Evolutionary conservation across 2,113 vertebrate genomes (phyloP).

Genomic region (Cynocephalus volans): DNA sequence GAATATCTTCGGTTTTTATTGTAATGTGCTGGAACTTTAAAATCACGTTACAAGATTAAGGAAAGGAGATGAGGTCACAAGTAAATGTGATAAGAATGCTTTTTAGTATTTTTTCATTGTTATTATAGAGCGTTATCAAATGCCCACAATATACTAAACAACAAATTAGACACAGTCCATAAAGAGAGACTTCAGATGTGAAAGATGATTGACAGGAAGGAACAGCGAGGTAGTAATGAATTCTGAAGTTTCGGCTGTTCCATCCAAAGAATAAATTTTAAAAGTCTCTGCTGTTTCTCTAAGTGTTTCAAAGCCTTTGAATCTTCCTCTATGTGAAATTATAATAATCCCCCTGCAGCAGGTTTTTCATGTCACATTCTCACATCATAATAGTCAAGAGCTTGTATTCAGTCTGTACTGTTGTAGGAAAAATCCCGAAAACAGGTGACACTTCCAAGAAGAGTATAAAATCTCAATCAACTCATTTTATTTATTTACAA

Average conservation of each 20-base stretch:
- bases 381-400: not conserved
- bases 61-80: slow-evolving; percentile 17
- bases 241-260: slow-evolving; percentile 52
- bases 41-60: slow-evolving; percentile 55
- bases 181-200: slow-evolving; percentile 36
- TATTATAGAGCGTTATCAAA: slow-evolving; percentile 7
- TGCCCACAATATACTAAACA: not conserved
- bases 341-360: slow-evolving; percentile 25
- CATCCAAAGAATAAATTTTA: slow-evolving; percentile 29
- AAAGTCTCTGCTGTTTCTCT: slow-evolving; percentile 60
- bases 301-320: slow-evolving; percentile 69
- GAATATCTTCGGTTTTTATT: not conserved
- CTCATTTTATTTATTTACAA: slow-evolving; percentile 13
- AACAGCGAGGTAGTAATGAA: not conserved
- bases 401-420: not conserved
- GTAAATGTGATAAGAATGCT: not conserved
- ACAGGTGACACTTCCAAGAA: not conserved
- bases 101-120: slow-evolving; percentile 1
- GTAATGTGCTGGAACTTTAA: slow-evolving; percentile 33
- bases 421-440: slow-evolving; percentile 17
- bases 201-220: slow-evolving; percentile 33
- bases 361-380: slow-evolving; percentile 52
- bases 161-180: slow-evolving; percentile 51
- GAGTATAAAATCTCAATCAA: not conserved
- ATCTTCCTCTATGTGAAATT: slow-evolving; percentile 32